Evolutionary conservation across 64 coral and sea anemone species (phyloP).

Genomic region (Anthopleura sola): DNA sequence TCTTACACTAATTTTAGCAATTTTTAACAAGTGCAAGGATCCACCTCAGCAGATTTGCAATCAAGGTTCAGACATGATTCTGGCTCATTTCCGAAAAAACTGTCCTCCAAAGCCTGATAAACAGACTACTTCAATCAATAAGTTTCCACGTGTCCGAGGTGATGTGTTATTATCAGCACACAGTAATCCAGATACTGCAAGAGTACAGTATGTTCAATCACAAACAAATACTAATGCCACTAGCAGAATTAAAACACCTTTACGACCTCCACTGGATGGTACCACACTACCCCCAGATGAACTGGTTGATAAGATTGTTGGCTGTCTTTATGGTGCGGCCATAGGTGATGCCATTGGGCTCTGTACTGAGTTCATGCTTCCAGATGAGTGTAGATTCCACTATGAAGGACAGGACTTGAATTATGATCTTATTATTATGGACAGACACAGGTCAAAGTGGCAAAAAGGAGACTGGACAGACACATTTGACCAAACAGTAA

Average conservation of each 20-base stretch:
- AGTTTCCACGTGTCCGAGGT: constrained; percentile 87
- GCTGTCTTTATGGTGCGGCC: constrained; percentile 93
- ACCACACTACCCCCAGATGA: constrained; percentile 87
- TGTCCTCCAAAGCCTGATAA: constrained; percentile 53
- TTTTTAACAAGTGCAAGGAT: constrained; percentile 81
- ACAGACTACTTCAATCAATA: constrained; percentile 29
- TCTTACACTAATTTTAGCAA: constrained; percentile 71
- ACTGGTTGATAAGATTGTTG: constrained; percentile 87
- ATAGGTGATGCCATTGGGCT: constrained; percentile 85
- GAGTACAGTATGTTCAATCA: constrained; percentile 87
- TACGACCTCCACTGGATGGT: constrained; percentile 73
- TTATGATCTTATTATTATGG: constrained; percentile 75
- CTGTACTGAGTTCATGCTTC: constrained; percentile 88
- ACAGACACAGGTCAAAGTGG: constrained; percentile 88
- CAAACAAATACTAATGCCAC: constrained; percentile 86
- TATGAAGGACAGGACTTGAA: constrained; percentile 63
- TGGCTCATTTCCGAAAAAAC: constrained; percentile 68
- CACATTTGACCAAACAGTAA: constrained; percentile 94
- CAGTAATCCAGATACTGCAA: constrained; percentile 82
- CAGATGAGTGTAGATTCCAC: constrained; percentile 90
- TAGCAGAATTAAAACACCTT: constrained; percentile 74
- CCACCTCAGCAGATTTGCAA: constrained; percentile 92
- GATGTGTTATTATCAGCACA: constrained; percentile 68
- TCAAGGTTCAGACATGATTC: constrained; percentile 70
- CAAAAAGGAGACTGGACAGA: constrained; percentile 87